Evolutionary conservation across 2,113 vertebrate genomes (phyloP), one percentile per base, ranked within the genome.

Genomic region (Aegotheles bennettii): DNA sequence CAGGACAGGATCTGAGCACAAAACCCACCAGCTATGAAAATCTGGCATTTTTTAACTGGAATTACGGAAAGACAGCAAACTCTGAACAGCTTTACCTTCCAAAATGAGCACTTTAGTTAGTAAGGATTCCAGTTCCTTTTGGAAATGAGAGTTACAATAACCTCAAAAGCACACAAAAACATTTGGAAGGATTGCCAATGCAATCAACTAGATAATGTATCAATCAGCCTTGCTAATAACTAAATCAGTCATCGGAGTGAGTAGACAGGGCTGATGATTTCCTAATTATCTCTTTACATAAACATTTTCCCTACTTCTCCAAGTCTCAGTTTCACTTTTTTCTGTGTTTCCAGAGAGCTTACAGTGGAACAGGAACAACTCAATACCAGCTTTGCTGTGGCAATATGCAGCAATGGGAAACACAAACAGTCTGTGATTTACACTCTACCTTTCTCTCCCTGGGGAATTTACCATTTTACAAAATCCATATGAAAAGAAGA

Each of bases 1-100:
- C 19, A n/a, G 0, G 0, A 29, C 48, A 31, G 2, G 0, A 40
- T 11, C 23, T 19, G 56, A 89, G 81, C 77, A 68, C 17, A 78
- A 56, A 61, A 65, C 8, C 36, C 23, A 7, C 18, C 69, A 84
- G 31, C 33, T 68, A 23, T 14, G 40, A 47, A 92, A 71, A 45
- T 15, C 26, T 35, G 48, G 53, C 70, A 53, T 35, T 54, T 56
- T 71, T 71, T 43, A 88, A 36, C 3, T 59, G 69, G 33, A 67
- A 69, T 59, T 48, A 51, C 0, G 13, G 29, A 47, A 68, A 74
- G 45, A 45, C 7, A 50, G 63, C 25, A 51, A 79, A 38, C 17
- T 53, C 25, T 16, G 35, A 75, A 74, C 0, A 43, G 24, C 45
- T 84, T 71, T 13, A 57, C 38, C 36, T 54, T 75, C 42, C 57